These are phyloP conservation scores for Cariama cristata DNA, from an alignment of 2,113 vertebrate species.

Conservation along the genomic window DNA sequence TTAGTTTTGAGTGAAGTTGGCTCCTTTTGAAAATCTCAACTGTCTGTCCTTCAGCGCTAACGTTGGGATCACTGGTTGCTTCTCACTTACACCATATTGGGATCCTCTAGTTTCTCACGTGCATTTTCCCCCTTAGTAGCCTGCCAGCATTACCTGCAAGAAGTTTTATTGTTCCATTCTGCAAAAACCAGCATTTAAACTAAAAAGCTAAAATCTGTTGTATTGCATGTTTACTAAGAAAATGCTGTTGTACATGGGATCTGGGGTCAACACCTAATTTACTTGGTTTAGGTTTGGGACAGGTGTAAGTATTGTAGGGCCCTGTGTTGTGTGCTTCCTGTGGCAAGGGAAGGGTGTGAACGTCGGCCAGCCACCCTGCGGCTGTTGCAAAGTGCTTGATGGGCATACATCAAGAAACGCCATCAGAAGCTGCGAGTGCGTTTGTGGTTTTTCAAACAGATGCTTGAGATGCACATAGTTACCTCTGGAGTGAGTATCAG, in stretches of 20 bases:
- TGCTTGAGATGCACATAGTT: background rate
- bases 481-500: background rate
- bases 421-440: background rate
- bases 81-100: fast-evolving
- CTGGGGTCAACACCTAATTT: background rate
- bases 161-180: background rate
- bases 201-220: background rate
- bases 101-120: background rate
- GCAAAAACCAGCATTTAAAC: background rate
- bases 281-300: background rate
- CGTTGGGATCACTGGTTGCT: background rate
- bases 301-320: background rate
- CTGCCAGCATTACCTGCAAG: background rate
- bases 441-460: background rate
- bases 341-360: fast-evolving
- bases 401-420: background rate
- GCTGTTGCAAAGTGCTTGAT: background rate
- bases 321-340: background rate
- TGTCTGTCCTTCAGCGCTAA: background rate
- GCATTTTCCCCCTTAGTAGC: background rate
- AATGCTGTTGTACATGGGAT: fast-evolving
- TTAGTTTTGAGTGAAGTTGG: background rate
- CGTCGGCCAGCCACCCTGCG: fast-evolving
- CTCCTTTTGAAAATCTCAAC: background rate
- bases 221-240: background rate